These are phyloP conservation scores for Elgonia sp. DNA, from an alignment of 2,888 invertebrate species.

Conservation along the genomic window DNA sequence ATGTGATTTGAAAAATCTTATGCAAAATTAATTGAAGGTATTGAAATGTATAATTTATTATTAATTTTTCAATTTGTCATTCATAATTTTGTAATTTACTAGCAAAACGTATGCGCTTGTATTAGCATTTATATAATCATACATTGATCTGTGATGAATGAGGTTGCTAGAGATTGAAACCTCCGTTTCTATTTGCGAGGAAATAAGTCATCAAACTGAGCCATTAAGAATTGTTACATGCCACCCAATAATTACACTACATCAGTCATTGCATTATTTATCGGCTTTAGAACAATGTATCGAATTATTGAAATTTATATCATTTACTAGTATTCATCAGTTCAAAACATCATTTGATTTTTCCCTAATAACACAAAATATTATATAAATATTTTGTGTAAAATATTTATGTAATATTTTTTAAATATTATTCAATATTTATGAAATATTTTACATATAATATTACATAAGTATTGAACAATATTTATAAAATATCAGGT, in stretches of 20 bases:
- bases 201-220: slow-evolving; percentile 42
- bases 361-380: too few species aligned
- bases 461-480: too few species aligned
- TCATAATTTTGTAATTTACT: too few species aligned
- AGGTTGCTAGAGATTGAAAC: slow-evolving; percentile 6
- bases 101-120: not conserved
- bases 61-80: not conserved
- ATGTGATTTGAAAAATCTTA: too few species aligned
- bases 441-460: too few species aligned
- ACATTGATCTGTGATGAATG: slow-evolving; percentile 11
- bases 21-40: too few species aligned
- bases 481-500: too few species aligned
- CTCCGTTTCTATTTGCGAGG: slow-evolving; percentile 27
- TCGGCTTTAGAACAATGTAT: slow-evolving; percentile 26
- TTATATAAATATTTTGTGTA: too few species aligned
- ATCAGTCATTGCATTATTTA: slow-evolving; percentile 23
- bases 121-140: slow-evolving; percentile 11
- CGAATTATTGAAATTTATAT: slow-evolving; percentile 24
- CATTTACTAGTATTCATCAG: not conserved
- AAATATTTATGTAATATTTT: too few species aligned
- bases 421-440: too few species aligned
- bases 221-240: slow-evolving; percentile 42
- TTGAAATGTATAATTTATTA: not conserved
- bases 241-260: slow-evolving; percentile 34
- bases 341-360: too few species aligned